Evolutionary conservation across 1,140 invertebrate genomes (phyloP), one percentile per base, ranked within the genome.

Genomic region (Brachionus asplanchnoidis): DNA sequence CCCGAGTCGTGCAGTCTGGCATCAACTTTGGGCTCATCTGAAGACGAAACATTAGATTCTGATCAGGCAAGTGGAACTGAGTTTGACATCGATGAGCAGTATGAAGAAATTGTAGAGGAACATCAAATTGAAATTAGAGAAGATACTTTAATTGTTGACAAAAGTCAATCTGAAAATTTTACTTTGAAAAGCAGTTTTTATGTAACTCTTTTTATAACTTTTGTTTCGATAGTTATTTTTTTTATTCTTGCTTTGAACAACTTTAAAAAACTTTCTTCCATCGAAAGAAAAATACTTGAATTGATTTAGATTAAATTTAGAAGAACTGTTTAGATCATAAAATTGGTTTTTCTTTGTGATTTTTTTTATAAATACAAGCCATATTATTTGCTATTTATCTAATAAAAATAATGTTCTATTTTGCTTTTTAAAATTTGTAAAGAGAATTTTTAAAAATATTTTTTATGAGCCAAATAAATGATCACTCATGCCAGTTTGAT

Each of bases 281-380:
- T 77, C 26, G 73, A 77, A 77, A 77, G n/a, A 77, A 77, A 77
- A 77, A 77, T 77, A 26, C 44, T 50, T 14, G 73, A 77, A 26
- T 28, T 77, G 9, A 50, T 77, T 23, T 77, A 77, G 32, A 7
- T 36, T 7, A 36, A 36, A 36, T 7, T 36, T 36, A 36, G 32
- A 36, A 36, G 32, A 36, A 36, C 32, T 5, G 7, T 36, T 36
- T 3, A 7, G 6, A 36, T 36, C 32, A 36, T 28, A 28, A 28
- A 28, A 28, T 28, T 28, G 26, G 26, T 28, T 28, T 3, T 28
- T 28, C 26, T 28, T 28, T 28, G 26, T 28, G 2, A 28, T 28
- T 28, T 28, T 28, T 28, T 28, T 36, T 7, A 7, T 36, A 36
- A 28, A 28, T 28, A 2, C 28, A 3, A 7, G 32, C 32, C 32